A percentile compares a stretch with the other conserved stretches of the same genome.
phyloP scores from a whole-genome alignment of 1,140 invertebrate species.

The Drosophila willistoni region DNA sequence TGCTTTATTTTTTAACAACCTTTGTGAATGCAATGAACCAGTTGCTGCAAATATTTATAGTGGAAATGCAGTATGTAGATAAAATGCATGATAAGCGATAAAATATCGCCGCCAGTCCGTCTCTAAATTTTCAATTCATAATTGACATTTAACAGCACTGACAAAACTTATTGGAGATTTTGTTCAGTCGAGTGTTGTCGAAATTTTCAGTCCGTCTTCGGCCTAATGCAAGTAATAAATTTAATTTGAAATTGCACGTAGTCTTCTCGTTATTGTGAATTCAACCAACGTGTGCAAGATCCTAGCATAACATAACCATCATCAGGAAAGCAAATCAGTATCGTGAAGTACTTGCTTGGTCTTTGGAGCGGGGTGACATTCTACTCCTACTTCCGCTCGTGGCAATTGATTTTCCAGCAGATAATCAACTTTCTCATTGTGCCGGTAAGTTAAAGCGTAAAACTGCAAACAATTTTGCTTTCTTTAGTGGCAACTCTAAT shows the following conservation, averaged over 20 bases:
- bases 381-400: neutral
- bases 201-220: constrained; percentile 65
- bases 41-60: too few relatives aligned
- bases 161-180: constrained; percentile 31
- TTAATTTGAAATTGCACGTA: constrained; percentile 52
- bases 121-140: constrained; percentile 1
- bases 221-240: constrained; percentile 59
- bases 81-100: neutral
- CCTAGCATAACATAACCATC: constrained; percentile 3
- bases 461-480: neutral
- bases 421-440: neutral
- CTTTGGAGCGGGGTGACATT: neutral
- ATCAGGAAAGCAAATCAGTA: neutral
- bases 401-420: neutral
- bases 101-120: constrained; percentile 15
- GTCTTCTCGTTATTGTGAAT: constrained; percentile 22
- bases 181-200: constrained; percentile 57
- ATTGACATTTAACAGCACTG: constrained; percentile 11
- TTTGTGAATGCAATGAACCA: too few relatives aligned
- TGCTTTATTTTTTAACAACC: too few relatives aligned
- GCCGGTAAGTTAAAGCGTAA: neutral
- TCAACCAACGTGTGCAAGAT: constrained; percentile 10
- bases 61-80: neutral
- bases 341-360: neutral
- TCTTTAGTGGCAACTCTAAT: neutral